Percentiles rank a stretch among this genome's conserved stretches.
phyloP scores from a whole-genome alignment of 1,140 invertebrate genomes.

The Zophobas atratus region DNA sequence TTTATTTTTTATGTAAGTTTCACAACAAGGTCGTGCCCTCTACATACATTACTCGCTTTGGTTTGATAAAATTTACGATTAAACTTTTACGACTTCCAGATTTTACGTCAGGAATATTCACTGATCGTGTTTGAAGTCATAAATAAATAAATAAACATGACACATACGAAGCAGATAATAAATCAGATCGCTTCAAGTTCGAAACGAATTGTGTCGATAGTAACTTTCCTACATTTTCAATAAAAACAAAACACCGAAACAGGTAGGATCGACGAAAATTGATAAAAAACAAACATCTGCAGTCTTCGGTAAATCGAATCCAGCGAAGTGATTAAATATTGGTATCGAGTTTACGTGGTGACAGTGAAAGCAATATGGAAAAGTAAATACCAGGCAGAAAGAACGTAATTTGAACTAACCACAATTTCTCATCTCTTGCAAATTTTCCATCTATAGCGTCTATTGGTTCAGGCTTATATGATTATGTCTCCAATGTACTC shows the following conservation, averaged over 20 bases:
- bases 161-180: not conserved
- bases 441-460: no score
- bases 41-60: not conserved
- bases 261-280: not conserved
- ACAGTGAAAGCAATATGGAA: not conserved
- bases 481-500: slow-evolving; percentile 29
- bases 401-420: not conserved
- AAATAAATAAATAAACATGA: not conserved
- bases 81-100: no score
- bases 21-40: not conserved
- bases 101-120: no score
- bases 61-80: no score
- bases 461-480: slow-evolving; percentile 10
- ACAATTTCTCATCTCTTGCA: not conserved
- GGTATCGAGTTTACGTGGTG: not conserved
- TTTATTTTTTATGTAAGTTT: no score
- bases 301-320: not conserved
- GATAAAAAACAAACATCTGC: not conserved
- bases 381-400: not conserved
- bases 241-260: slow-evolving; percentile 1
- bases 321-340: not conserved
- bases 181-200: not conserved
- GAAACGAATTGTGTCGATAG: not conserved
- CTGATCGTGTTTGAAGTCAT: not conserved
- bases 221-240: not conserved